phyloP scores from a whole-genome alignment of 2,113 vertebrate genomes.

The Pyxicephalus adspersus region DNA sequence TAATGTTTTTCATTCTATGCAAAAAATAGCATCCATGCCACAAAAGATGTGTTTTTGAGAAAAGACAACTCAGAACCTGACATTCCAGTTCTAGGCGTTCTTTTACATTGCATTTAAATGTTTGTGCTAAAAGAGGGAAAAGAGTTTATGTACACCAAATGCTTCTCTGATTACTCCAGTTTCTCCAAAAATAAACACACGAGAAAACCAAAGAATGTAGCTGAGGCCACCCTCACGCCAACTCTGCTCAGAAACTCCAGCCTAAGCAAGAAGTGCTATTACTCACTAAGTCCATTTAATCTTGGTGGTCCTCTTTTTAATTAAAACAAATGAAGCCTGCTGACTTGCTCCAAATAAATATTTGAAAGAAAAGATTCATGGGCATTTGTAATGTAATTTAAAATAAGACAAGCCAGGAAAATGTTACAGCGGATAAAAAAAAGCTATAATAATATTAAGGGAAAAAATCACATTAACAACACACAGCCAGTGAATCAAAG shows the following conservation, averaged over 20 bases:
- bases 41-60: conserved; percentile 35
- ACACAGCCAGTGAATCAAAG: conserved; percentile 1
- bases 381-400: conserved; percentile 62
- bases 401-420: conserved; percentile 50
- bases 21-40: conserved; percentile 22
- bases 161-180: conserved; percentile 60
- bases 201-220: conserved; percentile 49
- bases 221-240: conserved; percentile 61
- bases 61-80: conserved; percentile 36
- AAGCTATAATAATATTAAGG: not conserved
- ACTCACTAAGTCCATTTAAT: conserved; percentile 66
- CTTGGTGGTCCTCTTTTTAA: conserved; percentile 81
- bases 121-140: conserved; percentile 55
- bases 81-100: conserved; percentile 51
- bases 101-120: conserved; percentile 51
- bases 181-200: conserved; percentile 67
- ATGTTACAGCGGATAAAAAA: conserved; percentile 35
- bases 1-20: conserved; percentile 13
- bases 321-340: conserved; percentile 73
- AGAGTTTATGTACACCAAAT: conserved; percentile 53
- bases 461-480: conserved; percentile 1
- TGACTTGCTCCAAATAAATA: conserved; percentile 71
- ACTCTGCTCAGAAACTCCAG: conserved; percentile 58
- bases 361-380: conserved; percentile 64
- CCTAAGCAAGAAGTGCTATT: conserved; percentile 59